Evolutionary conservation across 2,113 vertebrate genomes (phyloP), one percentile per base, ranked within the genome.

Genomic region (Elachura formosa): DNA sequence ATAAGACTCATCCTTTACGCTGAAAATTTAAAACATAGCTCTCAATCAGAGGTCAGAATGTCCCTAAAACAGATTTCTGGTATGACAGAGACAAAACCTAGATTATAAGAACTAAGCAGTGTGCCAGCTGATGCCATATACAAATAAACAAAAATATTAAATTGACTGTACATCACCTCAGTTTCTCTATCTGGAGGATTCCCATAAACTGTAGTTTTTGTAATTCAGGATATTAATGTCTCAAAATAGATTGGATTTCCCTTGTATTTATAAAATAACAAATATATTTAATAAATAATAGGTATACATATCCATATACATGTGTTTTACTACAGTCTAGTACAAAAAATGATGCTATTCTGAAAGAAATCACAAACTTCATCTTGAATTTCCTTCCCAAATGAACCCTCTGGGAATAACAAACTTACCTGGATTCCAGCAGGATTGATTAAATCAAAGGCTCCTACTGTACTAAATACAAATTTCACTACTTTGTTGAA

Each of bases 401-500:
- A 67, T 25, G 4, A 48, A 41, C 17, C 10, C 20, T 66, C 43
- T 13, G 6, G 23, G 68, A 96, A 80, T 29, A 76, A 54, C 8
- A 94, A 63, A 74, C 97, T 34, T 79, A 99, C 99, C 99, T 99
- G 99, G 97, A 99, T 99, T 87, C 99, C 99, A 14, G 97, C 97
- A 63, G 98, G 98, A 73, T 98, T 99, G 54, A 99, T 90, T 58
- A 98, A 94, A 46, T 99, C 99, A 84, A 99, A 99, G 72, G 99
- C 98, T 36, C 98, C 98, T 87, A 99, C 98, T 45, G 99, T 98
- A 68, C 97, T 97, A 73, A 98, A 99, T 92, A 99, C 98, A 84
- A 99, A 99, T 93, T 99, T 98, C 58, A 99, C 95, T 31, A 99
- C 99, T 98, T 99, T 99, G 92, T 97, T 97, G 97, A 99, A 99